Base-by-base conservation (phyloP, 2,113 vertebrate species). In the Sinocyclocheilus grahami region DNA sequence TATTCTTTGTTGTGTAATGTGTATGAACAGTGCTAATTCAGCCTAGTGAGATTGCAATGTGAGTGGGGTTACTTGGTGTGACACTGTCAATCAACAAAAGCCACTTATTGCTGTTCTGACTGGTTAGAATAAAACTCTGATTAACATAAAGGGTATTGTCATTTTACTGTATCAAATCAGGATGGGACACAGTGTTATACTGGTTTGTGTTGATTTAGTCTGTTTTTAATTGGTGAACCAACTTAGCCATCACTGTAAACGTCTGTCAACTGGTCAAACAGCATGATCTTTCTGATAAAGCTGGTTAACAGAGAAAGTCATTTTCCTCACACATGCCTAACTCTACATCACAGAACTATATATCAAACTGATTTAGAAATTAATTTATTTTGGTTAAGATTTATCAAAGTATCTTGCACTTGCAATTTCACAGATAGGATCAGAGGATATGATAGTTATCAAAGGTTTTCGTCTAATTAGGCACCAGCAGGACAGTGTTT, bases 391-490 rank as follows among this genome's bases (percentile, higher is more conserved):
- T 78, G 24, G 75, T 51, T 53, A 51, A 55, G 48, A 55, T 30
- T 30, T 30, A 10, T 53, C 48, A 78, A 77, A 78, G 77, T 60
- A 10, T 6, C 8, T n/a, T 60, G 30, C 30, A 22, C 27, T 13
- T n/a, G 30, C 33, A 42, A 22, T 74, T 74, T 42, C 20, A 42
- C 22, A 74, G 71, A 74, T 46, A 75, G 72, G 42, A 75, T 75
- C 11, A 48, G 42, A 8, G 22, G 39, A 48, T 48, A 24, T 46
- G 11, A 75, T 3, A 48, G 22, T 48, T 75, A 62, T 62, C 12
- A 37, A 27, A 65, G 39, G 7, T 16, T 46, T 58, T 30, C 14
- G 1, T 27, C 22, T 65, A 11, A 78, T 24, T 77, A 22, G 3
- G 51, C 27, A n/a, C 20, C 20, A 42, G 55, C 48, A 78, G 2